A percentile compares a stretch with the other conserved stretches of the same genome.
Evolutionary conservation across 2,113 vertebrate genomes (phyloP).

Genomic region (Pleuronectes platessa): DNA sequence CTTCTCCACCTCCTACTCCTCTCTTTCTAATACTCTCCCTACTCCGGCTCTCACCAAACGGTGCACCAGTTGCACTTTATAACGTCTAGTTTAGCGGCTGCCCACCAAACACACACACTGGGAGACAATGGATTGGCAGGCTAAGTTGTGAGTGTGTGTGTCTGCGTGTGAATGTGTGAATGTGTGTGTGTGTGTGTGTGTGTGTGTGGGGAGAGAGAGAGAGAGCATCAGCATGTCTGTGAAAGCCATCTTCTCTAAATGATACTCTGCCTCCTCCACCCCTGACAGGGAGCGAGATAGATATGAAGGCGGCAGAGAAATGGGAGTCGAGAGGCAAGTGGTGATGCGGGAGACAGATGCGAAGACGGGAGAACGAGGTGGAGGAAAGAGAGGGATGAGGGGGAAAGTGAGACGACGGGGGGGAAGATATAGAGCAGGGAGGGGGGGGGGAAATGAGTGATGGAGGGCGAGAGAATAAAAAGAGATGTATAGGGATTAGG

Average conservation of each 20-base stretch:
- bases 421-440: not conserved
- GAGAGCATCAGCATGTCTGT: slow-evolving; percentile 2
- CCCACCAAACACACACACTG: slow-evolving; percentile 42
- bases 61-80: slow-evolving; percentile 73
- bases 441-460: slow-evolving; percentile 35
- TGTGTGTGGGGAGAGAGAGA: not conserved
- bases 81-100: slow-evolving; percentile 69
- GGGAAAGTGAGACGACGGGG: not conserved
- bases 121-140: slow-evolving; percentile 49
- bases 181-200: not conserved
- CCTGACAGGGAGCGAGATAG: slow-evolving; percentile 70
- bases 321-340: slow-evolving; percentile 54
- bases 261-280: slow-evolving; percentile 66
- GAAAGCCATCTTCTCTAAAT: slow-evolving; percentile 71
- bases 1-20: slow-evolving; percentile 3
- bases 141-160: slow-evolving; percentile 26
- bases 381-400: not conserved
- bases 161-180: slow-evolving; percentile 12
- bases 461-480: slow-evolving; percentile 60
- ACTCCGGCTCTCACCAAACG: slow-evolving; percentile 36
- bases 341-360: slow-evolving; percentile 45
- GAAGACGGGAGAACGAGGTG: slow-evolving; percentile 36
- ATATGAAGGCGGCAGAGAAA: slow-evolving; percentile 64
- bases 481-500: slow-evolving; percentile 63
- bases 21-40: slow-evolving; percentile 48